Evolutionary conservation across 2,797 vertebrate genomes (phyloP), one percentile per base, ranked within the genome.

Genomic region (Benthosema pterotum): DNA sequence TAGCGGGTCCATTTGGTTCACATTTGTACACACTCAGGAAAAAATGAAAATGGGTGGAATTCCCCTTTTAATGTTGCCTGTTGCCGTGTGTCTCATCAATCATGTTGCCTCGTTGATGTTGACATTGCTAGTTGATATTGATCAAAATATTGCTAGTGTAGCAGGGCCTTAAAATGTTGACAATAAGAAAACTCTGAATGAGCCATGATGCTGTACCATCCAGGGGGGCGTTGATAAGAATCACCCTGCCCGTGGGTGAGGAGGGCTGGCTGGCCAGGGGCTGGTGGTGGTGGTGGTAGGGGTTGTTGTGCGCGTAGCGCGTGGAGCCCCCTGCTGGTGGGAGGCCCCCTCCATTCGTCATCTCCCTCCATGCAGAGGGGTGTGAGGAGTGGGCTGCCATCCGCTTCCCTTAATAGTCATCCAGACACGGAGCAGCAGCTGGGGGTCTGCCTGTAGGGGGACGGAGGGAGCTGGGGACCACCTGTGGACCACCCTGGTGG

Each of bases 231-330:
- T 98, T 98, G 91, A 99, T 99, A 86, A 99, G 93, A 79, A 99
- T 99, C 88, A 99, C 96, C 2, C 97, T 89, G 60, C 97, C 97
- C 97, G 98, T 98, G 4, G 97, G 96, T 0, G 97, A 99, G 0
- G 93, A 83, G 11, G 96, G 89, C 60, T 90, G 85, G 87, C 69
- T 38, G 32, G 32, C 85, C 58, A 84, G 92, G 74, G 94, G 92
- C 14, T 90, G 93, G 71, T 94, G 94, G 22, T 90, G 93, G 71
- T 94, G 94, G 22, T 25, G 22, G 22, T 25, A 25, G 80, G 96
- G 94, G 79, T 95, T 97, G 79, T 93, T 96, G 83, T 95, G 91
- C 88, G 95, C 90, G 87, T 94, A 95, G 56, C 70, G 91, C 4
- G 93, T 89, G 7, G 92, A 90, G 71, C 95, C 94, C 59, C 94